Base-by-base conservation (phyloP, 2,888 invertebrate genomes). In the Acronicta psi region DNA sequence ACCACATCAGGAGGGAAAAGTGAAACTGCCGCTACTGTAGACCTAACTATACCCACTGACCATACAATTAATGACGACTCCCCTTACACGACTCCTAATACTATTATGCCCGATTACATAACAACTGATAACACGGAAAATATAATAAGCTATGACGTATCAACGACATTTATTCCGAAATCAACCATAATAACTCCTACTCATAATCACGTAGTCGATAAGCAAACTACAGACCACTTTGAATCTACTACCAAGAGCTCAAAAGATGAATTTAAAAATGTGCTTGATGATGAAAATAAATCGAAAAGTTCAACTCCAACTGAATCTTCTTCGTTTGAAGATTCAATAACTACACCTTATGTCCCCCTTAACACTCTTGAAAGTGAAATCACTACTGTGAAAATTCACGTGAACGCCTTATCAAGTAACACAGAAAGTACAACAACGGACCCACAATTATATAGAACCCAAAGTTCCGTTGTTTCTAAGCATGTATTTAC, bases 1-100 rank as follows among this genome's bases (percentile, higher is more conserved):
- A 83, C 85, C 51, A 81, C 84, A 59, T 69, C 79, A 78, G 86
- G 76, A 82, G 80, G 76, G 78, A 80, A 80, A 69, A 83, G 67
- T 62, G 80, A 84, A 74, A 75, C 74, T 66, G 77, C 75, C 59
- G 60, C 58, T 68, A 77, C 79, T 73, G 11, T 59, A 59, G 83
- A 85, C 60, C 68, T 63, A 49, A 84, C 79, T 60, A 49, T 69
- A 59, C 46, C 65, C 43, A 78, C 81, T 70, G 79, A 82, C 64
- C 40, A 62, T 25, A 52, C 56, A 36, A 43, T 53, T 46, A 60
- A 60, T 16, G 43, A 62, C 25, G 61, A 75, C 51, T 37, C 36
- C 16, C 14, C 40, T 25, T 41, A 51, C 23, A 58, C 54, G 37
- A 64, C 63, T 36, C 41, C 55, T 42, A 36, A 50, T 46, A 44